Evolutionary conservation across 1,140 invertebrate genomes (phyloP).

Genomic region (Bombus sibiricus): DNA sequence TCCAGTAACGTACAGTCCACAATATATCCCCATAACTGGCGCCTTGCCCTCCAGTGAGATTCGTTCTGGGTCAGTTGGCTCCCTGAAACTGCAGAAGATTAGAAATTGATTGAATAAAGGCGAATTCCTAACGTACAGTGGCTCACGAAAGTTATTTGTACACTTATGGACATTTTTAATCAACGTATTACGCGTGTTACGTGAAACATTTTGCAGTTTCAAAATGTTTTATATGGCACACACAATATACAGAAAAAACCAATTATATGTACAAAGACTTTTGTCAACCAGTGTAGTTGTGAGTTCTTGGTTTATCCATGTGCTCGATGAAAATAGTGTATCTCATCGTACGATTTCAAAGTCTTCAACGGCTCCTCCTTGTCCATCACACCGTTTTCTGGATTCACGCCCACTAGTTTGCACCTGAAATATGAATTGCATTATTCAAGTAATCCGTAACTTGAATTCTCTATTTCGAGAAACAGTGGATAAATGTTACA

Average conservation of each 20-base stretch:
- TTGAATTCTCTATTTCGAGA: neutral
- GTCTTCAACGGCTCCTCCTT: slow-evolving; percentile 70
- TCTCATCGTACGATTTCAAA: slow-evolving; percentile 60
- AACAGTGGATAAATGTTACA: neutral
- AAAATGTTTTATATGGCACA: no score
- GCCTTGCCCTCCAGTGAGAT: slow-evolving; percentile 68
- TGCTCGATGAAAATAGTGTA: neutral
- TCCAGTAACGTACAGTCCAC: slow-evolving; percentile 74
- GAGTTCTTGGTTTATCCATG: neutral
- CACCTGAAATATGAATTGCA: slow-evolving; percentile 63
- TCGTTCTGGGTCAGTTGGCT: slow-evolving; percentile 58
- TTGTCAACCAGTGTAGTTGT: no score
- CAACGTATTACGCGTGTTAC: no score
- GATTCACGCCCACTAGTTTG: slow-evolving; percentile 68
- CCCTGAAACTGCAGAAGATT: slow-evolving; percentile 68
- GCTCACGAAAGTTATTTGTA: no score
- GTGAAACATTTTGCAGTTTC: no score
- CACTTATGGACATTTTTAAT: no score
- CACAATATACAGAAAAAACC: no score
- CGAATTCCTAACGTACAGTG: neutral
- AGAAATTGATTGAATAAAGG: neutral
- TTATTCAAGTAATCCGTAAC: neutral
- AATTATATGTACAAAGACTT: no score
- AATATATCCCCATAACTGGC: slow-evolving; percentile 74
- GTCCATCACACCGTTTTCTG: slow-evolving; percentile 64